These are phyloP conservation scores for Diaprepes abbreviatus DNA, from an alignment of 2,888 invertebrate species.

Conservation along the genomic window DNA sequence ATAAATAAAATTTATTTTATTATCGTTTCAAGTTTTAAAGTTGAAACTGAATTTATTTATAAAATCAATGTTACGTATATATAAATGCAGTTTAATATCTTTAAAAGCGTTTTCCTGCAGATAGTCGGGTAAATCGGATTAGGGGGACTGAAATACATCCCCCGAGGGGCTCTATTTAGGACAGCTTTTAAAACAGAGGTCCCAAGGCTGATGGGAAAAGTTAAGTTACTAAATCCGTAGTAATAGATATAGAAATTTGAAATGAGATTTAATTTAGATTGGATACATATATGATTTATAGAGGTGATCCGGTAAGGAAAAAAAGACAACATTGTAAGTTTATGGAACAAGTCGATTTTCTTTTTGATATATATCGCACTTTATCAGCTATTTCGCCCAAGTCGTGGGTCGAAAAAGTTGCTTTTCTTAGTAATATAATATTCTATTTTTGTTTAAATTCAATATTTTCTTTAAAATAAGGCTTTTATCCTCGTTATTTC, in stretches of 20 bases:
- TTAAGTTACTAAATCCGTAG: constrained; percentile 29
- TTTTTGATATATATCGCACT: no score
- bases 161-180: constrained; percentile 21
- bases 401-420: no score
- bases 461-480: no score
- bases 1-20: no score
- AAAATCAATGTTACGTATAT: not conserved
- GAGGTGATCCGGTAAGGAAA: no score
- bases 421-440: no score
- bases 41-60: not conserved
- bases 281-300: not conserved
- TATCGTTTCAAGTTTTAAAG: not conserved
- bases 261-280: not conserved
- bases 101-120: constrained; percentile 18
- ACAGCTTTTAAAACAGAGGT: constrained; percentile 19
- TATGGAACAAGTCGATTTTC: no score
- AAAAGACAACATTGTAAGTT: no score
- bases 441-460: no score
- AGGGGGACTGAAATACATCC: constrained; percentile 22
- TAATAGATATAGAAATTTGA: constrained; percentile 13
- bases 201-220: constrained; percentile 32
- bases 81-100: constrained; percentile 29
- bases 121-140: constrained; percentile 32
- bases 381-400: no score
- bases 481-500: no score